Evolutionary conservation across 1,140 invertebrate genomes (phyloP), one percentile per base, ranked within the genome.

Genomic region (Probaryconus sp.): DNA sequence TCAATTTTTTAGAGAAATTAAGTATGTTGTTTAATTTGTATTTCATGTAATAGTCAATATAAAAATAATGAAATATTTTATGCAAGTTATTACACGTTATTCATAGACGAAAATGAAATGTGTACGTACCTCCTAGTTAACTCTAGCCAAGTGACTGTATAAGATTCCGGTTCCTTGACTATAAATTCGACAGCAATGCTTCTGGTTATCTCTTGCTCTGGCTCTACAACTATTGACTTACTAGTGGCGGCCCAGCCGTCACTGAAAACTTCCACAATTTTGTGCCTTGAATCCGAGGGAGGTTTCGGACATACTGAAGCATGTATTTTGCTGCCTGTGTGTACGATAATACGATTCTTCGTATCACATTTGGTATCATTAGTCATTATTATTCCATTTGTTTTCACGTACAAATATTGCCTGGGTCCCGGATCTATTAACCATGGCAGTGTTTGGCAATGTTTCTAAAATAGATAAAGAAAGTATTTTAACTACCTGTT

Each of bases 101-200:
- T 18, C 20, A 26, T 47, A 24, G 10, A n/a, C n/a, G n/a, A n/a
- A n/a, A n/a, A n/a, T 24, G 7, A 4, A 24, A 24, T 24, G 7
- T 7, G 7, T 51, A 21, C 81, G 70, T 83, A 92, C 89, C 92
- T 90, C 77, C 91, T 90, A 33, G 92, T 91, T 64, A 96, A 89
- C 84, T 96, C 95, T 70, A 96, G 89, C 95, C 95, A 97, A 10
- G 93, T 92, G 9, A 96, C 90, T 4, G 89, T 91, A 79, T 95
- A 95, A 0, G 91, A 89, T 10, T 93, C 94, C 26, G 90, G 88
- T 61, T 94, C 93, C 37, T 91, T 90, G 10, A 92, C 91, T 42
- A 95, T 88, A 55, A 95, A 93, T 78, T 96, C 94, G 3, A 96
- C 91, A 26, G 93, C 90, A 1, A 96, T 89, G 35, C 91, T 92